Conservation (phyloP, 1,140 invertebrate species). For the Cyrtorhinus lividipennis region DNA sequence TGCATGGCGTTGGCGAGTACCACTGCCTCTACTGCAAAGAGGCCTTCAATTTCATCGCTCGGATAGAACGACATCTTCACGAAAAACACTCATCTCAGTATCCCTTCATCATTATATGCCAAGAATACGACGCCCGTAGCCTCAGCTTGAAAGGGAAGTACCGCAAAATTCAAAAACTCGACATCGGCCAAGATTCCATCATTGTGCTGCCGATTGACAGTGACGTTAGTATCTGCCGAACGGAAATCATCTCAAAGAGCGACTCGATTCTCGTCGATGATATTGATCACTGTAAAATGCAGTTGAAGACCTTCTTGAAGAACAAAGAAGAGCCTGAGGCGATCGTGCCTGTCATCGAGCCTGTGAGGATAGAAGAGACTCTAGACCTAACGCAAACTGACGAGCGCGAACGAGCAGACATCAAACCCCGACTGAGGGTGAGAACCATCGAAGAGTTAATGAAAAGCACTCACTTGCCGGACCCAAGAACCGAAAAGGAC, state of each 20-base stretch:
- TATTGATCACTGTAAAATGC: not conserved
- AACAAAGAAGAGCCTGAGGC: not conserved
- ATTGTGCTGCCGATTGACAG: not conserved
- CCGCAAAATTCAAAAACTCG: not conserved
- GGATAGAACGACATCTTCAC: not conserved
- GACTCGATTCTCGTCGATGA: not conserved
- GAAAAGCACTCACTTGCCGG: not conserved
- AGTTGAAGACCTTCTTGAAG: not conserved
- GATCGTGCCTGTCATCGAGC: not conserved
- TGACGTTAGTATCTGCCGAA: not conserved
- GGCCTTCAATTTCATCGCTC: not conserved
- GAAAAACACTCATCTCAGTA: not conserved
- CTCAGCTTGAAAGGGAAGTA: conserved; percentile 1
- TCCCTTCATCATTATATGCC: not conserved
- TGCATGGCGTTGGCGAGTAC: not conserved
- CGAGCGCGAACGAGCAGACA: not conserved
- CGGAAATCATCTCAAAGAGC: not conserved
- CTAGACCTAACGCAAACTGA: not conserved
- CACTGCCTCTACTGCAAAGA: conserved; percentile 2
- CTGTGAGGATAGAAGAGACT: not conserved
- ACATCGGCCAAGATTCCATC: not conserved
- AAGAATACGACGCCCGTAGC: not conserved
- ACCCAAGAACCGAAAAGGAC: not conserved
- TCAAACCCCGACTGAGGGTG: not conserved
- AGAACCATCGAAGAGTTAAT: not conserved